Evolutionary conservation across 1,140 invertebrate species (phyloP).

Genomic region (Drosophila burlai): DNA sequence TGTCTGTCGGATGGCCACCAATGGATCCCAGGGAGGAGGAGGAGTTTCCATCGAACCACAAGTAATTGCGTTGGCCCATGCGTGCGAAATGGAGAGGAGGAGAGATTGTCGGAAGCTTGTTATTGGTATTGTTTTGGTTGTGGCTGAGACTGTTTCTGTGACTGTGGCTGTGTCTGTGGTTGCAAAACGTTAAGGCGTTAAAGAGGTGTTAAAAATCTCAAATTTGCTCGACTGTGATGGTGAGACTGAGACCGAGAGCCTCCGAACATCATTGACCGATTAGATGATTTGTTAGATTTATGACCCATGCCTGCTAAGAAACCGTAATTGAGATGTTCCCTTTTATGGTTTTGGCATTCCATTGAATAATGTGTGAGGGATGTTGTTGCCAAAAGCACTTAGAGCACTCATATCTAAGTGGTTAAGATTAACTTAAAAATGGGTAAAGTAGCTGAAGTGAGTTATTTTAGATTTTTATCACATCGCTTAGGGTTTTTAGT

Average conservation of each 20-base stretch:
- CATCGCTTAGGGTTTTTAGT: no score
- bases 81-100: constrained; percentile 35
- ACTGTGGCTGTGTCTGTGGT: constrained; percentile 49
- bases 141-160: not conserved
- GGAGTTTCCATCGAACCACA: constrained; percentile 34
- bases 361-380: not conserved
- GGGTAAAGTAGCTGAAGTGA: no score
- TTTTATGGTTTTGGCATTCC: constrained; percentile 16
- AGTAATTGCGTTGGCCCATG: constrained; percentile 71
- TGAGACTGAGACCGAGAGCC: not conserved
- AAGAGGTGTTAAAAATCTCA: constrained; percentile 68
- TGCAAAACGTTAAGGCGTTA: constrained; percentile 64
- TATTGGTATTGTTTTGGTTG: constrained; percentile 34
- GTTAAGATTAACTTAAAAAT: not conserved
- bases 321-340: constrained; percentile 36
- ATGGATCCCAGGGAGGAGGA: constrained; percentile 44
- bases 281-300: constrained; percentile 64
- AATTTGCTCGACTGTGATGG: constrained; percentile 37
- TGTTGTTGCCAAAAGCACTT: not conserved
- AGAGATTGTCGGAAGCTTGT: constrained; percentile 41
- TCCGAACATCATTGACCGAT: constrained; percentile 38
- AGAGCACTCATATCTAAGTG: not conserved
- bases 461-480: no score
- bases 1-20: constrained; percentile 86
- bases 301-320: constrained; percentile 38